phyloP scores from a whole-genome alignment of 1,140 invertebrate genomes.

The Carposina sasakii region DNA sequence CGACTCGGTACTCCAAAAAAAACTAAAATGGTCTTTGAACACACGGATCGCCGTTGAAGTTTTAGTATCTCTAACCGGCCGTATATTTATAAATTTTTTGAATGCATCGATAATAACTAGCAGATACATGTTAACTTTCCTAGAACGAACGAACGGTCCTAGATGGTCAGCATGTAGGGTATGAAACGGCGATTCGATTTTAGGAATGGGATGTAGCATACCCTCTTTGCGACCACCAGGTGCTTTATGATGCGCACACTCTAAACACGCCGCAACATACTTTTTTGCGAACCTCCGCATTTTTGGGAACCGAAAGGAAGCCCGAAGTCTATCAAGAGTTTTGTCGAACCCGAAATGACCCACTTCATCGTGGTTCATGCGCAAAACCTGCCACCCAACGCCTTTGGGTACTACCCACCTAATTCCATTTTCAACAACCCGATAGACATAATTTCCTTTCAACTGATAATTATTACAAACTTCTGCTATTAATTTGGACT shows the following conservation, averaged over 20 bases:
- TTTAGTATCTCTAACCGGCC: background rate
- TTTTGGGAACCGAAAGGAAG: background rate
- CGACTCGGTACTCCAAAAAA: constrained; percentile 3
- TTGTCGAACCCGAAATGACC: constrained; percentile 16
- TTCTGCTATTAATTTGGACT: constrained; percentile 7
- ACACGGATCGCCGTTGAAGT: constrained; percentile 4
- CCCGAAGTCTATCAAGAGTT: constrained; percentile 13
- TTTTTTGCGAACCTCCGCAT: too few relatives aligned
- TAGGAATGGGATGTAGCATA: constrained; percentile 9
- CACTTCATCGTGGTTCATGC: constrained; percentile 14
- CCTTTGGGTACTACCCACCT: constrained; percentile 8
- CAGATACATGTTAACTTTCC: constrained; percentile 3
- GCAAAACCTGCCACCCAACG: constrained; percentile 10
- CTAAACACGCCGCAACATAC: constrained; percentile 13
- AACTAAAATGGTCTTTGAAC: constrained; percentile 8
- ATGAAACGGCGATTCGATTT: constrained; percentile 1
- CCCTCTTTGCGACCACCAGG: constrained; percentile 10
- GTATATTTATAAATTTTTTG: constrained; percentile 9
- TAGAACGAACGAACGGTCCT: constrained; percentile 4
- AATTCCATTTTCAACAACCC: constrained; percentile 1
- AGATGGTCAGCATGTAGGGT: background rate
- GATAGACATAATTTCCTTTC: constrained; percentile 2
- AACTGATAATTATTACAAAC: too few relatives aligned
- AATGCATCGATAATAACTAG: constrained; percentile 8
- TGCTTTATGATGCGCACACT: constrained; percentile 14